Evolutionary conservation across 37 sponge, comb jelly and placozoan species (phyloP).

Genomic region (Aplysina aerophoba): DNA sequence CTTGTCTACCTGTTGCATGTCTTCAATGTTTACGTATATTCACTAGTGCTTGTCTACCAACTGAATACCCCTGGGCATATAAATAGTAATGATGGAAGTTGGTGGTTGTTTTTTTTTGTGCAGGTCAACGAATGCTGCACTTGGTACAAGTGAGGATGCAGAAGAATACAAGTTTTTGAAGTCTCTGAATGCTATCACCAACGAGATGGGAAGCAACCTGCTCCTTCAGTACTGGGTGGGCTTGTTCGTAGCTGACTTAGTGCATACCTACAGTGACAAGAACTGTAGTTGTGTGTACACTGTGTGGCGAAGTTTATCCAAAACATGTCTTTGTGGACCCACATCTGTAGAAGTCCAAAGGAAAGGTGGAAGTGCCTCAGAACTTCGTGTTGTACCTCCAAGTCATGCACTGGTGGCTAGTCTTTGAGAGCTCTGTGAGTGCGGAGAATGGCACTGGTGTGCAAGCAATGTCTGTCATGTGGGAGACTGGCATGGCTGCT

Average conservation of each 20-base stretch:
- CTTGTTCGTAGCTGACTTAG: background rate
- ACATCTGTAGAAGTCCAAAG: background rate
- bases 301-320: too few species aligned
- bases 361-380: background rate
- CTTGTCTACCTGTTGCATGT: too few species aligned
- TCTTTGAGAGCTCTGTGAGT: background rate
- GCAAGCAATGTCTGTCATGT: too few species aligned
- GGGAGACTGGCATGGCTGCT: too few species aligned
- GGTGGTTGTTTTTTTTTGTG: too few species aligned
- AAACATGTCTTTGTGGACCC: background rate
- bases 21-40: too few species aligned
- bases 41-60: too few species aligned
- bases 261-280: too few species aligned
- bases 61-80: too few species aligned
- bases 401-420: background rate
- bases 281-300: too few species aligned
- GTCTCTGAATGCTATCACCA: background rate
- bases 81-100: too few species aligned
- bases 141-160: background rate
- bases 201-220: slow-evolving; percentile 23
- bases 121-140: background rate
- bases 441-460: too few species aligned
- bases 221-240: slow-evolving; percentile 7
- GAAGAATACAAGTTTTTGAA: slow-evolving; percentile 21
- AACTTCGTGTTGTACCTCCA: background rate